Evolutionary conservation across 2,797 vertebrate species (phyloP).

Genomic region (Coilia nasus): DNA sequence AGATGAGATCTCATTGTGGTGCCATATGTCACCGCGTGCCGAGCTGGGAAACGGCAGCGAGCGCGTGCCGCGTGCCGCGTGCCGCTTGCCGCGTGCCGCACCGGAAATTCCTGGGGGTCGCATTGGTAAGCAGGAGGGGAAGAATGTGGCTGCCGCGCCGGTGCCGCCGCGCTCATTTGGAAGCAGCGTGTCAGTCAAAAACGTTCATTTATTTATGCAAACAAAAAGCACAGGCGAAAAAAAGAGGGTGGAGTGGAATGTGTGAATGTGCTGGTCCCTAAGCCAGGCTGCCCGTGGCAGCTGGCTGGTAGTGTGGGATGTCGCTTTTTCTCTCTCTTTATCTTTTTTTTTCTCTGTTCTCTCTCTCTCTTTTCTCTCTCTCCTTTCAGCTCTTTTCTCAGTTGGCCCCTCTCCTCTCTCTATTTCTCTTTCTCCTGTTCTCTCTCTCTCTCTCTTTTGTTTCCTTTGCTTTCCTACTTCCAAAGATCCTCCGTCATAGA

Average conservation of each 20-base stretch:
- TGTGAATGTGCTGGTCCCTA: not conserved
- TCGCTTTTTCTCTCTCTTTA: slow-evolving; percentile 36
- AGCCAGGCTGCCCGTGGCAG: slow-evolving; percentile 5
- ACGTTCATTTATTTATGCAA: slow-evolving; percentile 25
- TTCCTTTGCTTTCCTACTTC: slow-evolving; percentile 40
- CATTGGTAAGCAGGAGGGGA: slow-evolving; percentile 35
- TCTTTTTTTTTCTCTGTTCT: not conserved
- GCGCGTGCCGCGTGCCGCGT: too few relatives aligned
- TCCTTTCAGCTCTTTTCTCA: not conserved
- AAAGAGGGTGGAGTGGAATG: not conserved
- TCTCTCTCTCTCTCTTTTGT: not conserved
- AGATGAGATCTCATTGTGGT: slow-evolving; percentile 62
- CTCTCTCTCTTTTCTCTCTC: not conserved
- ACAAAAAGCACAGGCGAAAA: slow-evolving; percentile 9
- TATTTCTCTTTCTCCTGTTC: not conserved
- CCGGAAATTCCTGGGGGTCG: slow-evolving; percentile 40
- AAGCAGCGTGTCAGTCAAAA: slow-evolving; percentile 56
- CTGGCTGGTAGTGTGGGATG: not conserved
- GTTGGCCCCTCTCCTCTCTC: not conserved
- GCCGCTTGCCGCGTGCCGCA: too few relatives aligned
- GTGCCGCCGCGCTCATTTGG: slow-evolving; percentile 47
- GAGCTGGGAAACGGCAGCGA: not conserved
- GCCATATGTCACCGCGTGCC: slow-evolving; percentile 53
- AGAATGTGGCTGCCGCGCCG: slow-evolving; percentile 59
- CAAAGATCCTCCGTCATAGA: slow-evolving; percentile 49